Conservation (phyloP, 1,140 invertebrate species). For the Pogonomyrmex californicus region DNA sequence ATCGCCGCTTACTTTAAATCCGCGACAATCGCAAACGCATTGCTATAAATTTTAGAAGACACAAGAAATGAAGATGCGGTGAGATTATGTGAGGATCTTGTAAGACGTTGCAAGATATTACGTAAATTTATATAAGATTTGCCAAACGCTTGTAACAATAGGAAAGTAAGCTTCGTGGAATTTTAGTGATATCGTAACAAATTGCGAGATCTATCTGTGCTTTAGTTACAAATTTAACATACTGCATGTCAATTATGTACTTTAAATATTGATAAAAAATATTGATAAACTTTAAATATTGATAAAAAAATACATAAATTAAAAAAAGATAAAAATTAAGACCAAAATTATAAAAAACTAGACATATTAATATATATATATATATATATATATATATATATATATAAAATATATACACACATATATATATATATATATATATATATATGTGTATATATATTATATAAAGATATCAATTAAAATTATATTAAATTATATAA, state of each 20-base stretch:
- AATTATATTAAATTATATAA: background rate
- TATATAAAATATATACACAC: too few relatives aligned
- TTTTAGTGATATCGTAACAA: constrained; percentile 47
- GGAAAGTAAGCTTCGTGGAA: constrained; percentile 22
- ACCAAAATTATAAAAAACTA: background rate
- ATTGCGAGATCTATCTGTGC: background rate
- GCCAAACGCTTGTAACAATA: constrained; percentile 25
- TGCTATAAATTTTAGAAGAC: constrained; percentile 49
- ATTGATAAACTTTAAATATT: too few relatives aligned
- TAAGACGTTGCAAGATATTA: constrained; percentile 37
- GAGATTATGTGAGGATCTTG: constrained; percentile 36
- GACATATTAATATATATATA: background rate
- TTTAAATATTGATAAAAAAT: background rate
- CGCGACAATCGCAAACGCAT: constrained; percentile 52
- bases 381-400: background rate
- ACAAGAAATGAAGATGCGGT: constrained; percentile 49
- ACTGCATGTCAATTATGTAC: background rate
- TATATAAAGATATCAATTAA: background rate
- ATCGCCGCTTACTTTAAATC: constrained; percentile 57
- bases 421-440: background rate
- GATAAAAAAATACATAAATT: too few relatives aligned
- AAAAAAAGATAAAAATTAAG: background rate
- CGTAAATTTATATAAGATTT: constrained; percentile 45
- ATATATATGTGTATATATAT: background rate
- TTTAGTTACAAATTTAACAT: constrained; percentile 1